Evolutionary conservation across 2,888 invertebrate genomes (phyloP).

Genomic region (Parnassius apollo): DNA sequence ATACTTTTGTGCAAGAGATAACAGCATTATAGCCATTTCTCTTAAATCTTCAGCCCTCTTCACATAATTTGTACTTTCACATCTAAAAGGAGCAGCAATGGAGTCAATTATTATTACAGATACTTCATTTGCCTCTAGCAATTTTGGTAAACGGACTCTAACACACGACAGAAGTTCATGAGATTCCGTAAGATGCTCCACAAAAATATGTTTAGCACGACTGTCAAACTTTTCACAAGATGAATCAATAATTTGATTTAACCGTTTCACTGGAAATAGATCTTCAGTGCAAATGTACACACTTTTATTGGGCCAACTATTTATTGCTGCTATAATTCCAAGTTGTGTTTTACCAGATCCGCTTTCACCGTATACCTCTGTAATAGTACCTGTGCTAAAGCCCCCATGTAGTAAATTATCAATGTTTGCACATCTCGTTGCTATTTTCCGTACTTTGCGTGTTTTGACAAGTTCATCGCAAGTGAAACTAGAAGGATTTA

Average conservation of each 20-base stretch:
- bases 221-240: constrained; percentile 36
- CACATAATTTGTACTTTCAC: constrained; percentile 63
- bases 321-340: constrained; percentile 85
- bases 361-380: constrained; percentile 91
- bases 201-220: constrained; percentile 61
- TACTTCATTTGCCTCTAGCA: constrained; percentile 49
- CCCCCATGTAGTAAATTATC: constrained; percentile 85
- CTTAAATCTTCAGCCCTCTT: constrained; percentile 70
- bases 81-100: constrained; percentile 70
- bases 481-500: constrained; percentile 42
- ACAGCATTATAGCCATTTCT: constrained; percentile 58
- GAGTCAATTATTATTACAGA: constrained; percentile 66
- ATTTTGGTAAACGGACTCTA: constrained; percentile 57
- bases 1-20: constrained; percentile 52
- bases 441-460: constrained; percentile 42
- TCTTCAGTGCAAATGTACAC: constrained; percentile 91
- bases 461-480: constrained; percentile 39
- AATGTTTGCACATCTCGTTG: constrained; percentile 81
- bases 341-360: constrained; percentile 92
- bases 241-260: constrained; percentile 56
- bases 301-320: constrained; percentile 81
- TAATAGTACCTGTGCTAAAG: constrained; percentile 84
- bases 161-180: constrained; percentile 63
- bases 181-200: constrained; percentile 68
- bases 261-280: constrained; percentile 76